phyloP scores from a whole-genome alignment of 2,888 invertebrate genomes.

The Exephanes ischioxanthus region DNA sequence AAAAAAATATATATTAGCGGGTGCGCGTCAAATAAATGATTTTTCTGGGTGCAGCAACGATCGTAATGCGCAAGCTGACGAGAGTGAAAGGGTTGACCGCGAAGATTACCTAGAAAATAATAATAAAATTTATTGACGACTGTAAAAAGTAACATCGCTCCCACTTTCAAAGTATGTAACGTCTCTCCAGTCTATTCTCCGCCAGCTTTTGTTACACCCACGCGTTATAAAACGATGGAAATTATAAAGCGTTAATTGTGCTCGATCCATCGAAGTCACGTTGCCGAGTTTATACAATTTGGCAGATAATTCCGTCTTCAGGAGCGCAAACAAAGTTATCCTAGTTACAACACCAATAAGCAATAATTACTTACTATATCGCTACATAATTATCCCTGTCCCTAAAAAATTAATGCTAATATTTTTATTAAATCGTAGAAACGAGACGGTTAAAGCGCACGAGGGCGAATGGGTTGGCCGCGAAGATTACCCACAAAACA shows the following conservation, averaged over 20 bases:
- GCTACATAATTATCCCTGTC: too few species aligned
- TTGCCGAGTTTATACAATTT: too few species aligned
- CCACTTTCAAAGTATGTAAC: too few species aligned
- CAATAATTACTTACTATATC: slow-evolving; percentile 3
- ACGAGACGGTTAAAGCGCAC: neutral
- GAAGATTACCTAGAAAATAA: slow-evolving; percentile 68
- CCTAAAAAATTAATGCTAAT: slow-evolving; percentile 12
- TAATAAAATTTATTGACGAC: slow-evolving; percentile 77
- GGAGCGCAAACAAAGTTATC: too few species aligned
- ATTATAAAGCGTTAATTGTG: slow-evolving; percentile 61
- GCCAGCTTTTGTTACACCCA: slow-evolving; percentile 29
- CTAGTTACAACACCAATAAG: slow-evolving; percentile 17
- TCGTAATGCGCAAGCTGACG: slow-evolving; percentile 25
- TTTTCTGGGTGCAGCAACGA: too few species aligned
- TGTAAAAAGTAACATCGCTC: slow-evolving; percentile 74
- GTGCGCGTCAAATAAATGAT: too few species aligned
- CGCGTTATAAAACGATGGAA: slow-evolving; percentile 73
- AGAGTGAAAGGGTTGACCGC: slow-evolving; percentile 70
- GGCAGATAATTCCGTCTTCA: too few species aligned
- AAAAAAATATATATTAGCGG: too few species aligned
- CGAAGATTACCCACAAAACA: slow-evolving; percentile 68
- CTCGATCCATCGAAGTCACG: too few species aligned
- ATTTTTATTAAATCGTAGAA: neutral
- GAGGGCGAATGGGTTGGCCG: slow-evolving; percentile 70
- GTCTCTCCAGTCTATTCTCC: too few species aligned